These are phyloP conservation scores for Autographa pulchrina DNA, from an alignment of 2,888 invertebrate genomes.

Conservation along the genomic window DNA sequence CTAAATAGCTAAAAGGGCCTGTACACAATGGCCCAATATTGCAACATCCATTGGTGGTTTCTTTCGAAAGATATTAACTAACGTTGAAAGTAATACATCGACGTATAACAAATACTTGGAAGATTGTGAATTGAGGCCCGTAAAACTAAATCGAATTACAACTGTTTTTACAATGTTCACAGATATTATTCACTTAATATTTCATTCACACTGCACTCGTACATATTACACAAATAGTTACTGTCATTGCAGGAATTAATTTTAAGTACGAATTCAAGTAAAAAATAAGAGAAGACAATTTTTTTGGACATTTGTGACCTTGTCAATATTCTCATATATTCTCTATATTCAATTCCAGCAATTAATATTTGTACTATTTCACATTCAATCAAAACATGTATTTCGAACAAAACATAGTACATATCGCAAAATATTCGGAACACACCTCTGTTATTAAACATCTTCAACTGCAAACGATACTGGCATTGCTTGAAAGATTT, in stretches of 20 bases:
- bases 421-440: too few relatives aligned
- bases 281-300: too few relatives aligned
- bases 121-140: neutral
- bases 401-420: too few relatives aligned
- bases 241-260: neutral
- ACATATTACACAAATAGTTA: neutral
- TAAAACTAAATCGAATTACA: slow-evolving; percentile 18
- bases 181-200: neutral
- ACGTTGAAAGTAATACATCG: neutral
- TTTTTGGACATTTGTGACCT: too few relatives aligned
- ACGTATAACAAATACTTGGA: neutral
- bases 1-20: slow-evolving; percentile 27
- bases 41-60: neutral
- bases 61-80: neutral
- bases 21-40: slow-evolving; percentile 15
- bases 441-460: too few relatives aligned
- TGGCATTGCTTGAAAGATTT: too few relatives aligned
- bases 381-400: neutral
- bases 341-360: neutral
- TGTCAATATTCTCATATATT: too few relatives aligned
- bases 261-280: too few relatives aligned
- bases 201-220: neutral
- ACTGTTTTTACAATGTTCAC: slow-evolving; percentile 1
- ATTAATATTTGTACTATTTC: slow-evolving; percentile 24
- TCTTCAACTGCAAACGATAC: too few relatives aligned